phyloP scores from a whole-genome alignment of 92 coral and sea anemone species.

The Desmophyllum pertusum region DNA sequence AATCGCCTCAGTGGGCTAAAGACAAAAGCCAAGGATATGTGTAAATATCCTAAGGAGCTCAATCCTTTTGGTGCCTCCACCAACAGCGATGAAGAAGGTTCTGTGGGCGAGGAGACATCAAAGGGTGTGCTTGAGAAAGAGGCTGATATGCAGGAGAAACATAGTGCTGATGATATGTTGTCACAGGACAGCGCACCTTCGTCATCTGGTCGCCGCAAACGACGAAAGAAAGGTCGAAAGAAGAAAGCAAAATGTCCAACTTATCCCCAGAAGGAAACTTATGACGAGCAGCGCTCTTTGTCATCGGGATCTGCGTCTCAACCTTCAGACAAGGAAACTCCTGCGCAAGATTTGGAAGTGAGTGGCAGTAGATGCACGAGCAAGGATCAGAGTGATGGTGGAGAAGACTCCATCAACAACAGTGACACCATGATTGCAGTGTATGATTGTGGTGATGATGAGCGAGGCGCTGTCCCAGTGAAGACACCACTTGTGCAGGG shows the following conservation, averaged over 20 bases:
- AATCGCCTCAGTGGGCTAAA: not conserved
- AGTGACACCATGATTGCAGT: not conserved
- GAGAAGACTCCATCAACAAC: not conserved
- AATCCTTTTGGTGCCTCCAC: not conserved
- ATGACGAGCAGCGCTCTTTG: not conserved
- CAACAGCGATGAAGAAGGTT: not conserved
- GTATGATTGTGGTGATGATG: not conserved
- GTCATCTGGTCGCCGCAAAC: no score
- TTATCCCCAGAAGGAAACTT: no score
- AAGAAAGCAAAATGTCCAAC: no score
- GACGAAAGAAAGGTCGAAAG: no score
- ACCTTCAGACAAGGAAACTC: not conserved
- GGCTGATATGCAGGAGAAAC: no score
- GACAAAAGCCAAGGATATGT: no score
- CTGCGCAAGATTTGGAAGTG: not conserved
- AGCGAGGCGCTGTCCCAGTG: not conserved
- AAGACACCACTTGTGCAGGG: not conserved
- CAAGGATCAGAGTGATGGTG: not conserved
- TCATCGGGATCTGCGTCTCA: not conserved
- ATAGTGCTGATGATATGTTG: no score
- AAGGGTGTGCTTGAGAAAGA: no score
- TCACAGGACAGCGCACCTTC: no score
- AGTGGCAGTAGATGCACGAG: not conserved
- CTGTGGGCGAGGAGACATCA: no score
- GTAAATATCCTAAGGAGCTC: not conserved